Evolutionary conservation across 2,113 vertebrate genomes (phyloP), one percentile per base, ranked within the genome.

Genomic region (Toxotes jaculatrix): DNA sequence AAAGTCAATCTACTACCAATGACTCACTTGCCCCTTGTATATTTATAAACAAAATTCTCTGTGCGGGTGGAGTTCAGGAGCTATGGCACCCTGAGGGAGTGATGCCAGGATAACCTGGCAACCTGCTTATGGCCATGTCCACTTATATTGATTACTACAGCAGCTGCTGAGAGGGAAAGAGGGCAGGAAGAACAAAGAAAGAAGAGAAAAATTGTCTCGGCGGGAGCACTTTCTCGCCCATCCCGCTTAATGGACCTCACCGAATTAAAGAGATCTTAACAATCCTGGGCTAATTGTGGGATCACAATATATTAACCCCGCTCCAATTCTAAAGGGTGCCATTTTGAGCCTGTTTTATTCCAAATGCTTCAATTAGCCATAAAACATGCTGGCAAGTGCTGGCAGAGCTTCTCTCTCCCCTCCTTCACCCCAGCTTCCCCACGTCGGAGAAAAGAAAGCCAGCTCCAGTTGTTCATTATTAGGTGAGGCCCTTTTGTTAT

Each of bases 221-320:
- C 66, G 89, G 89, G 88, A 89, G 82, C 89, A 91, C 87, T 91
- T 89, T 75, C 92, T 89, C 55, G 45, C 92, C 91, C 92, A 88
- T 84, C 83, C 86, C 89, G 93, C 88, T 94, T 97, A 97, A 97
- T 95, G 95, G 96, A 96, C 94, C 95, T 95, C 94, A 95, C 96
- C 94, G 95, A 97, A 96, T 96, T 95, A 95, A 93, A 96, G 94
- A 95, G 95, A 95, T 94, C 92, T 94, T 93, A 95, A 95, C 95
- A 93, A 94, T 96, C 89, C 91, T 94, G 92, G 95, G 95, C 94
- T 96, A 95, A 96, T 95, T 96, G 95, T 94, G 94, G 96, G 94
- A 96, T 94, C 94, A 95, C 95, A 96, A 96, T 94, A 95, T 96
- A 96, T 96, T 96, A 96, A 95, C 93, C 93, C 89, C 65, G 82